Base-by-base conservation (phyloP, 2,113 vertebrate species). In the Noctilio leporinus region DNA sequence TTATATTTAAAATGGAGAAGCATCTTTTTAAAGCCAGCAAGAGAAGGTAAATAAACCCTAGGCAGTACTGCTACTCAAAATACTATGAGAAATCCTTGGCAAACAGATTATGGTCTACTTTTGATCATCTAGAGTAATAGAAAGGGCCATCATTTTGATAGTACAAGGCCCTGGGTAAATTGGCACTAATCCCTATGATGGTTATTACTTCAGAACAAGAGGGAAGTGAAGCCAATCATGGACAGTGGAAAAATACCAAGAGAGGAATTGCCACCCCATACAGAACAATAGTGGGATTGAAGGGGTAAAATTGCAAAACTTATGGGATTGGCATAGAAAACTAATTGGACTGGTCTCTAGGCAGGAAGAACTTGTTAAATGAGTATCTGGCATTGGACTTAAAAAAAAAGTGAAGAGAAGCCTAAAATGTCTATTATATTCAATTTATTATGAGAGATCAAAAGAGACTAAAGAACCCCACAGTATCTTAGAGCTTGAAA, bases 341-440 rank as follows among this genome's bases (percentile, higher is more conserved):
- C 77, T 95, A 92, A 84, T 84, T 96, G 75, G 73, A 67, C 89
- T 89, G 51, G n/a, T 93, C 53, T 94, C 75, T 86, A 30, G 78
- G n/a, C 91, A 87, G 59, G 76, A 95, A 81, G 70, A 84, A 69
- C 57, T 77, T 53, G 40, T 96, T 94, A 95, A 95, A 86, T 91
- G 67, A 89, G 28, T 92, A 65, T 95, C 69, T 93, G 84, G 90
- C 64, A 57, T 15, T 76, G 82, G 35, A 4, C n/a, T n/a, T n/a
- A n/a, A n/a, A n/a, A n/a, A n/a, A n/a, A n/a, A n/a, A 26, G 26
- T 77, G 24, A 78, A 64, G 53, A 72, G 49, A 94, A 38, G 49
- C 59, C 86, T 94, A 49, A 49, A 72, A 84, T 57, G 28, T 83
- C 75, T 77, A 17, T 92, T 96, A 51, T 94, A 53, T 95, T 96